Evolutionary conservation across 1,140 invertebrate species (phyloP).

Genomic region (Bactericera cockerelli): DNA sequence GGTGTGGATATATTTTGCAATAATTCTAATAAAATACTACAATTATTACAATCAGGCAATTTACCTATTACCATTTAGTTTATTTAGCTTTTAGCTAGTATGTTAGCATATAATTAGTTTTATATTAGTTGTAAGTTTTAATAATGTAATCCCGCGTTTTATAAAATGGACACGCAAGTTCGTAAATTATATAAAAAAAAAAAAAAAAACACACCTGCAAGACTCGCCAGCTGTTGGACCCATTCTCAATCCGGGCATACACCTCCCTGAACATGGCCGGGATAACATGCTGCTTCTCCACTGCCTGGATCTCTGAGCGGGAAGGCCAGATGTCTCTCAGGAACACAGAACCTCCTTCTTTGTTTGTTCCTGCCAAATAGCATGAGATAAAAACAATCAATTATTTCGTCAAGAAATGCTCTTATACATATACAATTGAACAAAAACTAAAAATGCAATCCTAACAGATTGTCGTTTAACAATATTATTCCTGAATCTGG

Average conservation of each 20-base stretch:
- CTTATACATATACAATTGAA: neutral
- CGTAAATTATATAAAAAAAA: too few species aligned
- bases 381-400: slow-evolving; percentile 15
- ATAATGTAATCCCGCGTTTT: too few species aligned
- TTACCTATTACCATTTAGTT: too few species aligned
- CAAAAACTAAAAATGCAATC: neutral
- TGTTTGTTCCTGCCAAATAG: slow-evolving; percentile 38
- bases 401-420: neutral
- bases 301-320: slow-evolving; percentile 71
- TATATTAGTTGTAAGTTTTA: too few species aligned
- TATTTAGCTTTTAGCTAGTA: too few species aligned
- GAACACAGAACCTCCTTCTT: slow-evolving; percentile 60
- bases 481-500: neutral
- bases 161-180: too few species aligned
- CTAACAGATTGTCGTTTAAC: neutral
- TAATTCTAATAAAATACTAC: too few species aligned
- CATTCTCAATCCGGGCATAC: slow-evolving; percentile 73
- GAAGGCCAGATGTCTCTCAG: slow-evolving; percentile 91
- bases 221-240: slow-evolving; percentile 72
- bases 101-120: too few species aligned
- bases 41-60: too few species aligned
- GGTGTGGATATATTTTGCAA: too few species aligned
- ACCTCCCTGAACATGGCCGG: slow-evolving; percentile 97
- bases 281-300: slow-evolving; percentile 80
- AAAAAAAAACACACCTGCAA: too few species aligned